phyloP scores from a whole-genome alignment of 2,113 vertebrate species.

The Tinamus guttatus region DNA sequence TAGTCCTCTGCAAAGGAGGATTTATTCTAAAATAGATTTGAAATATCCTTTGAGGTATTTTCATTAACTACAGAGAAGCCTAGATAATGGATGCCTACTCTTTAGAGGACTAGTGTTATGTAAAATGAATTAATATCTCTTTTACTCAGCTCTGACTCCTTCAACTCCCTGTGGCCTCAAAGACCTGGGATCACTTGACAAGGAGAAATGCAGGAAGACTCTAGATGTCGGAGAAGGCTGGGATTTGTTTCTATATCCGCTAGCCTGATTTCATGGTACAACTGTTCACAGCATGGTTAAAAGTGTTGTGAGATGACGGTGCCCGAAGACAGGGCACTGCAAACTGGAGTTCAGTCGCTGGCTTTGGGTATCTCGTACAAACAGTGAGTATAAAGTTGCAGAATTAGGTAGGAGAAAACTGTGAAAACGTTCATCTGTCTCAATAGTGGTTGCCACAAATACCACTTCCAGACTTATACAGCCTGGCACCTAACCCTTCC shows the following conservation, averaged over 20 bases:
- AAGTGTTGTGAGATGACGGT: neutral
- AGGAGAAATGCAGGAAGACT: neutral
- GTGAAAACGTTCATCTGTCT: accelerated
- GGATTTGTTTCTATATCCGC: neutral
- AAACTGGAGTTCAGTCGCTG: neutral
- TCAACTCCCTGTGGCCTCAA: neutral
- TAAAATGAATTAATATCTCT: neutral
- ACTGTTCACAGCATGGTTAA: neutral
- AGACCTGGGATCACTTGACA: neutral
- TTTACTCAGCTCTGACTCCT: neutral
- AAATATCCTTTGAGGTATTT: neutral
- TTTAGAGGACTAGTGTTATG: neutral
- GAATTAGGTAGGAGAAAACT: neutral
- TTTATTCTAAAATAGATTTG: neutral
- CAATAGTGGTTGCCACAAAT: neutral
- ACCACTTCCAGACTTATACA: neutral
- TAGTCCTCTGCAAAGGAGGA: neutral
- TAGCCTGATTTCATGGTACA: neutral
- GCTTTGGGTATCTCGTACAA: neutral
- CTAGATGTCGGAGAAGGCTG: neutral
- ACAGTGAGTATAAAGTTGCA: neutral
- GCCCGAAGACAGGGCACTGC: neutral
- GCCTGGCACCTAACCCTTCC: neutral
- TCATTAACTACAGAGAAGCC: neutral
- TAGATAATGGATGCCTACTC: neutral